Base-by-base conservation (phyloP, 1,140 invertebrate genomes). In the Achatina immaculata region DNA sequence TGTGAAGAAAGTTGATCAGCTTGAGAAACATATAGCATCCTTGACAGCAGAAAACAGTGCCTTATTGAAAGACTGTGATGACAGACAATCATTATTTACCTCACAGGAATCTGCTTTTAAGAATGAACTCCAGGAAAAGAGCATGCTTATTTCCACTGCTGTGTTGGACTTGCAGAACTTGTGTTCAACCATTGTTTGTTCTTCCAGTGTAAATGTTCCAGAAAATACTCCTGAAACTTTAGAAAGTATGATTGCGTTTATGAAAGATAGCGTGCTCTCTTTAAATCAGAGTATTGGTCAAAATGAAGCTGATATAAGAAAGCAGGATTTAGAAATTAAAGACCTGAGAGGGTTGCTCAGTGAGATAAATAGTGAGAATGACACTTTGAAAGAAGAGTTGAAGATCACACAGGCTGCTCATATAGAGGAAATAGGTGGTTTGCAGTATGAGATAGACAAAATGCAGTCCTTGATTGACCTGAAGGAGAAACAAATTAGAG, bases 391-490 rank as follows among this genome's bases (percentile, higher is more conserved):
- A 42, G 69, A 72, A 40, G 6, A 40, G 19, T 7, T 72, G 14
- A 40, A 72, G 14, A 11, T 72, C 1, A 28, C n/a, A 2, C 9
- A 40, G 48, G 73, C 73, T 7, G 45, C 45, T 9, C 43, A 19
- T 75, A 6, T 36, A 38, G 73, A 75, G 28, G 73, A 75, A 45
- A 58, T 38, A n/a, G 36, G 34, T 75, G 73, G 73, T 36, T 58
- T 75, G n/a, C 45, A 75, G 38, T 75, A 55, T 75, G 73, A 75
- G 48, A 2, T 75, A 24, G 73, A 75, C 45, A 75, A 75, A 40
- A 31, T 34, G n/a, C 73, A 55, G 73, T 51, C 43, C 7, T 9
- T 40, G 43, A 11, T 75, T 31, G 48, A 58, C 2, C 55, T 7
- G 31, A 55, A 58, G 28, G 81, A 73, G 11, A 69, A 36, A 21